Percentiles rank a stretch among this genome's conserved stretches.
Conservation (phyloP, 1,140 invertebrate genomes). For the Samia ricini region DNA sequence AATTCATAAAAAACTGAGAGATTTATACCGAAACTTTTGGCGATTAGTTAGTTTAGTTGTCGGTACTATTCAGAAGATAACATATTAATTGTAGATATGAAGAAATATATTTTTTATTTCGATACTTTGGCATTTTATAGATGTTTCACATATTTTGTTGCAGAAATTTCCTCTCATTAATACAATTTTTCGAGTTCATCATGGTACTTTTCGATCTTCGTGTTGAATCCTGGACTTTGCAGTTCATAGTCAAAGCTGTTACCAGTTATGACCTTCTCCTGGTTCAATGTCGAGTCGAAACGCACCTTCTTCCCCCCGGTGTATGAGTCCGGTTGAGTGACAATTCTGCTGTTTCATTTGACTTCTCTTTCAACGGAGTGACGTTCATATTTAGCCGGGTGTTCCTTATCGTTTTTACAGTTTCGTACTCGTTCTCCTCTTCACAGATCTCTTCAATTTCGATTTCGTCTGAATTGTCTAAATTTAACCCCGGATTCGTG, state of each 20-base stretch:
- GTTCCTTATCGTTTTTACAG: conserved; percentile 64
- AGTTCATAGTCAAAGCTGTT: conserved; percentile 69
- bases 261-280: conserved; percentile 72
- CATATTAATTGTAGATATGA: background rate
- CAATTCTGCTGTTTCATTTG: conserved; percentile 41
- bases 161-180: conserved; percentile 74
- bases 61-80: too few species aligned
- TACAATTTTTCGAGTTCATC: conserved; percentile 76
- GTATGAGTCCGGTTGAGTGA: conserved; percentile 52
- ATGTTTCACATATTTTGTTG: conserved; percentile 33
- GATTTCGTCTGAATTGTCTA: conserved; percentile 73
- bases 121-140: background rate
- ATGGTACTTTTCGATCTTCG: conserved; percentile 73
- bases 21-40: too few species aligned
- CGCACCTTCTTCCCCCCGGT: conserved; percentile 67
- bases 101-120: background rate
- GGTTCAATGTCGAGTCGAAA: conserved; percentile 74
- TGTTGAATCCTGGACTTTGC: conserved; percentile 64
- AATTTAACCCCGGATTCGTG: conserved; percentile 67
- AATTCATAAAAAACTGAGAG: too few species aligned
- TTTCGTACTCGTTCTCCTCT: conserved; percentile 66
- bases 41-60: too few species aligned
- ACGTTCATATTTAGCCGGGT: conserved; percentile 65
- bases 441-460: conserved; percentile 65
- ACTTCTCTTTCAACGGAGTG: conserved; percentile 63